phyloP scores from a whole-genome alignment of 2,113 vertebrate species.

The Cepphus grylle region DNA sequence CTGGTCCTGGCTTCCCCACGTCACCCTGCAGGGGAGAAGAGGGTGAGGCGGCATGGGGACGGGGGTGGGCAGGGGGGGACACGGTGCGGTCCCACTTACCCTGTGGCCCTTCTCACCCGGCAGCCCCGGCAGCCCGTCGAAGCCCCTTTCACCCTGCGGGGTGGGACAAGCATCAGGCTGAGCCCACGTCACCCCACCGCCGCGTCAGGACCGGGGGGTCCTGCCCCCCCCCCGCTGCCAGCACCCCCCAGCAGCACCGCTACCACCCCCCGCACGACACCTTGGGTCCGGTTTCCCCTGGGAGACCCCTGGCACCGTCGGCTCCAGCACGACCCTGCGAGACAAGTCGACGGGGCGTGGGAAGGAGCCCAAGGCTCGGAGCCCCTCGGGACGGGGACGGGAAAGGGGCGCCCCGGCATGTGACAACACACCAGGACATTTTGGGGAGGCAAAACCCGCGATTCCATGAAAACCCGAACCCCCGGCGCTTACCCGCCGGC shows the following conservation, averaged over 20 bases:
- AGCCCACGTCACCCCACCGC: too few species aligned
- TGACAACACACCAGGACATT: neutral
- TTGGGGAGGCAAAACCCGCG: neutral
- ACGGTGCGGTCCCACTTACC: conserved; percentile 46
- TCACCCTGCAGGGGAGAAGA: conserved; percentile 78
- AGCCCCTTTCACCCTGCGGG: conserved; percentile 88
- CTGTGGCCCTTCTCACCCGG: conserved; percentile 87
- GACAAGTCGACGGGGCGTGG: neutral
- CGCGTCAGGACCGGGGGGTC: neutral
- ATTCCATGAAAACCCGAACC: neutral
- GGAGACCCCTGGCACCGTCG: conserved; percentile 86
- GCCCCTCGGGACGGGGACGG: neutral
- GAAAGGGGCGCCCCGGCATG: too few species aligned
- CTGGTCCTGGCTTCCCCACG: conserved; percentile 78
- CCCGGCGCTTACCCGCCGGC: conserved; percentile 81
- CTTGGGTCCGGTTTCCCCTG: conserved; percentile 88
- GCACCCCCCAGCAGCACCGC: neutral
- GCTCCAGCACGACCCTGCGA: conserved; percentile 80
- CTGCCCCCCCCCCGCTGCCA: neutral
- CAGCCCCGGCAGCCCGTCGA: conserved; percentile 89
- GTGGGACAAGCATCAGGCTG: neutral
- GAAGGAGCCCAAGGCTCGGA: neutral
- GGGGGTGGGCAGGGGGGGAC: neutral
- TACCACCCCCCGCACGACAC: conserved; percentile 29
- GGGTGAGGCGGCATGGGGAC: neutral